Evolutionary conservation across 2,797 vertebrate genomes (phyloP), one percentile per base, ranked within the genome.

Genomic region (Arctocebus calabarensis): DNA sequence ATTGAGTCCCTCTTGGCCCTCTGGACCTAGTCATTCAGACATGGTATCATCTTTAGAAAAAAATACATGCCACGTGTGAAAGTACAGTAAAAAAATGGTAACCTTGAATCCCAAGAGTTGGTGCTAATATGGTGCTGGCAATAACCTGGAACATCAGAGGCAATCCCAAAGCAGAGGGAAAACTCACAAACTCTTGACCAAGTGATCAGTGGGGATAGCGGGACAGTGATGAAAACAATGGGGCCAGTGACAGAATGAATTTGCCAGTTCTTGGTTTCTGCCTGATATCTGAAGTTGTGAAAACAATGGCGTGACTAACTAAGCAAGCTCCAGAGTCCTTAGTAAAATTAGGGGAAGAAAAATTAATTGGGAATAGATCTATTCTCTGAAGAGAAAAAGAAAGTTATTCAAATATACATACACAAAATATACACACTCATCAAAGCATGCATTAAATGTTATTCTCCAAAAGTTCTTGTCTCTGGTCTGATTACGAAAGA

Each of bases 341-440:
- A 48, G 73, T 73, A 19, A 79, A 73, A 57, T 79, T 37, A 43
- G 17, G 10, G 29, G 75, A 64, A 55, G 59, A 71, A 81, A 79
- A 90, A 74, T 48, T 85, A 90, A 85, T 73, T 93, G 73, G 37
- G 81, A 45, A 84, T 14, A 95, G 12, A 81, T 37, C 11, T 40
- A 73, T 57, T 68, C 81, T 74, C 48, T 61, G 37, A 79, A 81
- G 10, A 23, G 23, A 57, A 40, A 79, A 79, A 93, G 34, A 8
- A 57, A 48, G 6, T 59, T 20, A 14, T 68, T 37, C 25, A 85
- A 40, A 64, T 66, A 45, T 12, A 79, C 37, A 40, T 29, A 66
- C 32, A 70, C 23, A 70, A 68, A 13, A 34, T 64, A 52, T 10
- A 71, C n/a, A 73, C 5, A 32, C 48, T 75, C 52, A 59, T 27